Evolutionary conservation across 2,888 invertebrate species (phyloP).

Genomic region (Chorisops tibialis): DNA sequence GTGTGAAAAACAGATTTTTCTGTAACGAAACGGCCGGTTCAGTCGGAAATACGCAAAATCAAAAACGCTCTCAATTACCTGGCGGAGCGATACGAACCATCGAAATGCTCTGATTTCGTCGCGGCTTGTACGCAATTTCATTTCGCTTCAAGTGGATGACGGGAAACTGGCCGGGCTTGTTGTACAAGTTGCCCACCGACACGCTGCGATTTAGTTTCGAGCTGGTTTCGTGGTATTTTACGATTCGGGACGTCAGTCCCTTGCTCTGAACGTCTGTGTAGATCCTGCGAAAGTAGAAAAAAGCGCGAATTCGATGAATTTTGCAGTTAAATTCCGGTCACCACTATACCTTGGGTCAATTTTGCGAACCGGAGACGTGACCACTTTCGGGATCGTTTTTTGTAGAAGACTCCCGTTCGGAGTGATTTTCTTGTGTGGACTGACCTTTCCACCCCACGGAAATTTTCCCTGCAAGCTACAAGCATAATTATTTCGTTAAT

Average conservation of each 20-base stretch:
- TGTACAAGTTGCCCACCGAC: constrained; percentile 48
- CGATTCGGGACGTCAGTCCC: constrained; percentile 54
- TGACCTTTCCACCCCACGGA: constrained; percentile 39
- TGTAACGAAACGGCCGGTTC: constrained; percentile 24
- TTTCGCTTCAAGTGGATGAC: constrained; percentile 54
- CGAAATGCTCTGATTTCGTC: constrained; percentile 37
- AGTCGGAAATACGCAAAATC: not conserved
- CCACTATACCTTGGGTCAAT: constrained; percentile 47
- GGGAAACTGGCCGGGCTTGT: constrained; percentile 54
- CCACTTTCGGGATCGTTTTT: constrained; percentile 4
- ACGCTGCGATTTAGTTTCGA: constrained; percentile 45
- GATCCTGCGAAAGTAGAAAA: constrained; percentile 36
- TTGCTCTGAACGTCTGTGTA: constrained; percentile 56
- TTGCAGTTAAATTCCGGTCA: too few species aligned
- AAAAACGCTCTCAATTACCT: constrained; percentile 36
- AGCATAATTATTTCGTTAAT: too few species aligned
- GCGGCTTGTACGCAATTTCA: constrained; percentile 45
- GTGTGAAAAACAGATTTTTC: constrained; percentile 44
- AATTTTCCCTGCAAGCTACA: constrained; percentile 34
- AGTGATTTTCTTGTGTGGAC: constrained; percentile 34
- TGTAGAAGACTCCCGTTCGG: constrained; percentile 3
- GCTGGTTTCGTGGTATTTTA: constrained; percentile 52
- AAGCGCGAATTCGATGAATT: not conserved
- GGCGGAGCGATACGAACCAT: constrained; percentile 49
- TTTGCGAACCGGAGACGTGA: constrained; percentile 29